Base-by-base conservation (phyloP, 2,113 vertebrate species). In the Delphinapterus leucas region DNA sequence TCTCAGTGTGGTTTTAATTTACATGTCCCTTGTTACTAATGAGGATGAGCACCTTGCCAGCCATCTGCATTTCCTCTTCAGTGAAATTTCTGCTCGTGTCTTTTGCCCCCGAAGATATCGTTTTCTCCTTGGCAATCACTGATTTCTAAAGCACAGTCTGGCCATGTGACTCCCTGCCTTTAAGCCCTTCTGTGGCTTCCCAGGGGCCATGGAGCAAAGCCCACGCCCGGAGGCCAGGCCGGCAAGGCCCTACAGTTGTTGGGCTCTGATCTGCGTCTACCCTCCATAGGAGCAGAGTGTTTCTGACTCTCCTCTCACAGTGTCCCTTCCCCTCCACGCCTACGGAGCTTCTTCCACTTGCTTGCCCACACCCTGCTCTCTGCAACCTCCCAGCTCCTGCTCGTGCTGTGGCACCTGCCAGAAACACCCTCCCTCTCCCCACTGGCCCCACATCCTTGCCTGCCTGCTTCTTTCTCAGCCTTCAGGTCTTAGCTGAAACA, bases 101-200 rank as follows among this genome's bases (percentile, higher is more conserved):
- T 61, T 76, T 90, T 14, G 17, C 36, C 28, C 68, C 67, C 36
- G 18, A 53, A 95, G 63, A 87, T 10, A 38, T 20, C 76, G 88
- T 61, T 96, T 90, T 77, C 55, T 60, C 61, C 93, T 67, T 49
- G 36, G 23, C 33, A 68, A 70, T 47, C 44, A 5, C 21, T 13
- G 47, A 26, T 96, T 96, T 73, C 38, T 31, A 38, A 82, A 95
- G 88, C 31, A 4, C 44, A 12, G 21, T 28, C 93, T 76, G 71
- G 77, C 81, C 88, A 33, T 0, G 25, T 89, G 95, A 65, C 96
- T 90, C 83, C 53, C 71, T n/a, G 93, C 85, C 81, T 80, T 36
- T 13, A 65, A 90, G 83, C 71, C 73, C 41, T 61, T 33, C 74
- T 10, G 2, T 21, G 68, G 44, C 77, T 97, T 92, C 70, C 70